Base-by-base conservation (phyloP, 2,113 vertebrate species). In the Apistogramma diplotaenia region DNA sequence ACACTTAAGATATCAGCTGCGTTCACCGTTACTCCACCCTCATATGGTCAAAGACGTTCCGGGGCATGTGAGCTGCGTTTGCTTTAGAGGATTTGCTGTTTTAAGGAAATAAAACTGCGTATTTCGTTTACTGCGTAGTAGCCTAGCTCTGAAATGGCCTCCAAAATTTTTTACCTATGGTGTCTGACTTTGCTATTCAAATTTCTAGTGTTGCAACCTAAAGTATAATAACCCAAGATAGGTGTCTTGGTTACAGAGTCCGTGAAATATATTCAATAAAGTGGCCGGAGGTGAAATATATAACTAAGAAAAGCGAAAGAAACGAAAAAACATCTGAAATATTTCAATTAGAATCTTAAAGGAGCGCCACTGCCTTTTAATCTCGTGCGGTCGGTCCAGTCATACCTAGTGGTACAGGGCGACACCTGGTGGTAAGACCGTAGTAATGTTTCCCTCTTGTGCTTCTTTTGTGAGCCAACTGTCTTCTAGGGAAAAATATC, bases 361-460 rank as follows among this genome's bases (percentile, higher is more conserved):
- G 18, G 37, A 46, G 46, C 75, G 25, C n/a, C 21, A 13, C 9
- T 6, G 6, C 19, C 15, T 4, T 6, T 61, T 67, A 31, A 49
- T 29, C 5, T 31, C 16, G 61, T 60, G 27, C 35, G 6, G 1
- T 16, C 4, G 11, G 43, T 46, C 10, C 7, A 12, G 1, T 18
- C 72, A 43, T 11, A 67, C 46, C 29, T 33, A 56, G 5, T 40
- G 58, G 59, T 3, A 49, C 51, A 65, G 73, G 57, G 74, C 71
- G 88, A 86, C 87, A 77, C 6, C 83, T 90, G 4, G 60, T 65
- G 88, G 72, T 33, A 10, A 78, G 18, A 18, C n/a, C 9, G 1
- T 49, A 18, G 79, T n/a, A 70, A 51, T 19, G 23, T 55, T 31
- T 18, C 25, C 65, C 31, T 51, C 25, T 5, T 18, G 5, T 18